Evolutionary conservation across 2,113 vertebrate genomes (phyloP).

Genomic region (Psilopsiagon aymara): DNA sequence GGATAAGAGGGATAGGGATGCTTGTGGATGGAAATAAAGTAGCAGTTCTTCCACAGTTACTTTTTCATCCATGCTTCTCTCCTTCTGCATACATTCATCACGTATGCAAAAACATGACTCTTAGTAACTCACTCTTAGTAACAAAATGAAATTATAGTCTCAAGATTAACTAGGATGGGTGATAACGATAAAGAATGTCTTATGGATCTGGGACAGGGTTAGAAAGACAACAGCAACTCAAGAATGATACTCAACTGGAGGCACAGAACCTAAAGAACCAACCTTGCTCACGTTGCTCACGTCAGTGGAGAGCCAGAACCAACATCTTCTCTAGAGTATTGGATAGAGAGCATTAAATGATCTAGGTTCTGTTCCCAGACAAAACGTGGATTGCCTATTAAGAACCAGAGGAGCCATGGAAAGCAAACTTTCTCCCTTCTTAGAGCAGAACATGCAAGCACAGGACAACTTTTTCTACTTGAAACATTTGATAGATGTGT

Average conservation of each 20-base stretch:
- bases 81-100: background rate
- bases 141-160: background rate
- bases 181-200: background rate
- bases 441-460: background rate
- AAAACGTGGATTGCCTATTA: background rate
- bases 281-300: background rate
- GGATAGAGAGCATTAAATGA: background rate
- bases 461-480: slow-evolving; percentile 1
- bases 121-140: background rate
- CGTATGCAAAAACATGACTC: too few relatives aligned
- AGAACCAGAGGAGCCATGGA: background rate
- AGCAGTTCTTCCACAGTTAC: background rate
- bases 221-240: background rate
- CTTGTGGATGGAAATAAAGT: background rate
- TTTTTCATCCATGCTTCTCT: background rate
- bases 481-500: background rate
- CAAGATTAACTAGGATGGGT: background rate
- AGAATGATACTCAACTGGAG: background rate
- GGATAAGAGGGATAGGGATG: background rate
- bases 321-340: background rate
- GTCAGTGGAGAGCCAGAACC: background rate
- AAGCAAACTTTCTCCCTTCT: background rate
- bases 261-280: background rate
- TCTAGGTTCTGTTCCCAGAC: background rate
- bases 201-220: background rate